These are phyloP conservation scores for Datnioides undecimradiatus DNA, from an alignment of 2,113 vertebrate genomes.

Conservation along the genomic window DNA sequence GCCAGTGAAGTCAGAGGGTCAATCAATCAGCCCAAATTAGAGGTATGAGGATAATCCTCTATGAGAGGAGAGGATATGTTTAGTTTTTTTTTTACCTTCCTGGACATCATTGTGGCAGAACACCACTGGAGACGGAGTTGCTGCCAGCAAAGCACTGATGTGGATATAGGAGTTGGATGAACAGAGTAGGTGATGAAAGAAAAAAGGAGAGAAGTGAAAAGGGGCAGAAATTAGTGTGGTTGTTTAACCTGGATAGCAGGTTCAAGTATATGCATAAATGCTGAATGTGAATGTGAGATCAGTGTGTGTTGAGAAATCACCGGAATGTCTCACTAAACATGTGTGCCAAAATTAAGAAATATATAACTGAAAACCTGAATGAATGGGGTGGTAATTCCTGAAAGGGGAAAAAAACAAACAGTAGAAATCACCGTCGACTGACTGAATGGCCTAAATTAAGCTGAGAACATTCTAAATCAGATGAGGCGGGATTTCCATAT, in stretches of 20 bases:
- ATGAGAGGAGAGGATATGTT: not conserved
- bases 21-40: conserved; percentile 11
- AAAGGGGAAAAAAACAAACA: not conserved
- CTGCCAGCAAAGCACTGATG: conserved; percentile 86
- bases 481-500: not conserved
- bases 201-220: not conserved
- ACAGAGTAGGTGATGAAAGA: not conserved
- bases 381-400: not conserved
- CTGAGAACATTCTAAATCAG: not conserved
- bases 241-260: not conserved
- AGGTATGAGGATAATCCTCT: not conserved
- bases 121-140: conserved; percentile 91
- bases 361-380: not conserved
- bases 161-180: not conserved
- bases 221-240: not conserved
- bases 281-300: too few relatives aligned
- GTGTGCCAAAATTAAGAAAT: not conserved
- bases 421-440: not conserved
- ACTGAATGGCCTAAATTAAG: not conserved
- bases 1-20: not conserved
- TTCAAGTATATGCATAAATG: too few relatives aligned
- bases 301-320: not conserved
- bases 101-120: conserved; percentile 97
- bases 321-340: not conserved
- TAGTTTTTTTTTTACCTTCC: conserved; percentile 86